These are phyloP conservation scores for Gallinago solitaria DNA, from an alignment of 2,797 vertebrate species.

Conservation along the genomic window DNA sequence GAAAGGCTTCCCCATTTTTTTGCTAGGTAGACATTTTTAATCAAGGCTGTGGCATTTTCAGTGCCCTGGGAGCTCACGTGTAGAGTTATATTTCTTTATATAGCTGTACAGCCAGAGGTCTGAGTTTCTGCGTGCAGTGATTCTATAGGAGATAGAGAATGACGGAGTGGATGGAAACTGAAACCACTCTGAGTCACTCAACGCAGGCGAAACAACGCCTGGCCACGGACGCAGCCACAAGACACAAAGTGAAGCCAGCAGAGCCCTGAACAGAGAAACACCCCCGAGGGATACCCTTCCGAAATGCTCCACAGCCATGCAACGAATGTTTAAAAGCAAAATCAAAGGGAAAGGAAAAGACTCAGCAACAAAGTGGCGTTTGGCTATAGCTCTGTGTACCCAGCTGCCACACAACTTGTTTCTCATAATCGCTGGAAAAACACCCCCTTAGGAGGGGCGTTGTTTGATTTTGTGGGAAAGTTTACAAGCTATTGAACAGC, in stretches of 20 bases:
- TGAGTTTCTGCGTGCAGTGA: neutral
- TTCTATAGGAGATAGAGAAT: neutral
- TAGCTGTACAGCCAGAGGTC: neutral
- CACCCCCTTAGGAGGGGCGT: neutral
- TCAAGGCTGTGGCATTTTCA: neutral
- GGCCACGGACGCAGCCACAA: neutral
- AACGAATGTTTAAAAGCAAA: neutral
- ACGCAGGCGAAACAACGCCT: neutral
- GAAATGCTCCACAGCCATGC: neutral
- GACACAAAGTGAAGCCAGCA: neutral
- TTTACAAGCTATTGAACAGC: slow-evolving; percentile 16
- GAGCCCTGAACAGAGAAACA: neutral
- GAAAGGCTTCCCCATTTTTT: neutral
- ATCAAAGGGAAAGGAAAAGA: neutral
- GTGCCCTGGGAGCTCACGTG: neutral
- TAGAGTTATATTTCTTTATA: neutral
- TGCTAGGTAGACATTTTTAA: neutral
- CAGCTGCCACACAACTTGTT: neutral
- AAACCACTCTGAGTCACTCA: neutral
- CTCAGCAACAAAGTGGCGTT: neutral
- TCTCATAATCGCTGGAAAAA: neutral
- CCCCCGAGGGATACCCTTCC: neutral
- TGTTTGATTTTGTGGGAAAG: slow-evolving; percentile 8
- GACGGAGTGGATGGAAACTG: neutral
- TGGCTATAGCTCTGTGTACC: neutral